Base-by-base conservation (phyloP, 2,797 vertebrate genomes). In the Acanthurus leucopareius region DNA sequence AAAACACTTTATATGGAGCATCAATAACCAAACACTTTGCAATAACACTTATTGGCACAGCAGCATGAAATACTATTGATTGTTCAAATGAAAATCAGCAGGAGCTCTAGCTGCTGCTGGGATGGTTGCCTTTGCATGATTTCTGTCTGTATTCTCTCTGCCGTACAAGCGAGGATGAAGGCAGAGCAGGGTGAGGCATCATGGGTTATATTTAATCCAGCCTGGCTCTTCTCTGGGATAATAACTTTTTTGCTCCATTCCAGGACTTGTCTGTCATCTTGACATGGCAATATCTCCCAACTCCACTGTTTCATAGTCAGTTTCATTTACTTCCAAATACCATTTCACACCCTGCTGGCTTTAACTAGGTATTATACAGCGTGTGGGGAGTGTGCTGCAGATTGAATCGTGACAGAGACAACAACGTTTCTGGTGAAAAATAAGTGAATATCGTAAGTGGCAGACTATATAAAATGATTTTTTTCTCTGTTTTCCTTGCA, bases 241-340 rank as follows among this genome's bases (percentile, higher is more conserved):
- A 98, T 98, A 98, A 97, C 96, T 96, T 97, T 97, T 97, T 97
- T 97, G 96, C 97, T 97, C 96, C 96, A 97, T 98, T 96, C 96
- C 97, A 96, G 96, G 95, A 97, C 96, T 96, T 97, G 97, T 97
- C 97, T 97, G 97, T 98, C 97, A 98, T 97, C 95, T 96, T 97
- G 93, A 97, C 97, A 95, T 93, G 95, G 97, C 97, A 98, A 98
- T 97, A 97, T 97, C 97, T 97, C 94, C 96, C 96, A 95, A 96
- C 96, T 96, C 96, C 96, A 96, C 95, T 95, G 96, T 94, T 94
- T 95, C 94, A 94, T 96, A 97, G 96, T 97, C 95, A 96, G 95
- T 97, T 98, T 97, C 97, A 98, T 98, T 98, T 97, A 98, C 98
- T 98, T 97, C 97, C 97, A 98, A 98, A 98, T 97, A 97, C 97